These are phyloP conservation scores for Pristionchus arcanus DNA, from an alignment of 2,888 invertebrate species.

Conservation along the genomic window DNA sequence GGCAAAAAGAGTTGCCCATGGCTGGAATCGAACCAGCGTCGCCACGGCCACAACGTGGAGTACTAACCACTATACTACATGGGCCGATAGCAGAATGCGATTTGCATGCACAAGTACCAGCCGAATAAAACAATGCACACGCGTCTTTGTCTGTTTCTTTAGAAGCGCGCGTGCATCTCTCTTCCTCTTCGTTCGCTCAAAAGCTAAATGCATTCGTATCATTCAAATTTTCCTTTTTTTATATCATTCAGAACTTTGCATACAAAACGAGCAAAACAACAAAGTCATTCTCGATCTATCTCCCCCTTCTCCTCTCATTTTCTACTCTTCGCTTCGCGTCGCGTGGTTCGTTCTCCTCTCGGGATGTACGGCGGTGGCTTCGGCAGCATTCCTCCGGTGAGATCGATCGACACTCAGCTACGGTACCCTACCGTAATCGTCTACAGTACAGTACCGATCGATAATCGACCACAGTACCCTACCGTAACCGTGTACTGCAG, in stretches of 20 bases:
- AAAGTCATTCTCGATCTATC: constrained; percentile 1
- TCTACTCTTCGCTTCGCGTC: background rate
- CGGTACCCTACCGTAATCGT: background rate
- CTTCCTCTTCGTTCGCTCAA: background rate
- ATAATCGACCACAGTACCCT: background rate
- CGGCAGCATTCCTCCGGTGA: background rate
- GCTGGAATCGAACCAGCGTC: constrained; percentile 73
- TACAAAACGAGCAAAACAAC: background rate
- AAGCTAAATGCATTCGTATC: background rate
- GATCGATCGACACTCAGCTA: background rate
- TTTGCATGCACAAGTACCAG: constrained; percentile 14
- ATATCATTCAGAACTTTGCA: background rate
- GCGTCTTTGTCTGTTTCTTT: background rate
- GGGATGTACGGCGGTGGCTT: background rate
- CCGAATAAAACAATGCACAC: background rate
- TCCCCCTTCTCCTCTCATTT: background rate
- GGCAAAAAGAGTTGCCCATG: constrained; percentile 57
- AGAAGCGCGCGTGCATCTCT: background rate
- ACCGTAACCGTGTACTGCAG: no score
- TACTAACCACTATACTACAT: constrained; percentile 74
- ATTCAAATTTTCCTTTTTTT: background rate
- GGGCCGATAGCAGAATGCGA: constrained; percentile 53
- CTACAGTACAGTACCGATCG: background rate
- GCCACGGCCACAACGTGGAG: constrained; percentile 75
- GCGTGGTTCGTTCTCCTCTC: background rate